Conservation (phyloP, 1,140 invertebrate genomes). For the Heterodera schachtii region DNA sequence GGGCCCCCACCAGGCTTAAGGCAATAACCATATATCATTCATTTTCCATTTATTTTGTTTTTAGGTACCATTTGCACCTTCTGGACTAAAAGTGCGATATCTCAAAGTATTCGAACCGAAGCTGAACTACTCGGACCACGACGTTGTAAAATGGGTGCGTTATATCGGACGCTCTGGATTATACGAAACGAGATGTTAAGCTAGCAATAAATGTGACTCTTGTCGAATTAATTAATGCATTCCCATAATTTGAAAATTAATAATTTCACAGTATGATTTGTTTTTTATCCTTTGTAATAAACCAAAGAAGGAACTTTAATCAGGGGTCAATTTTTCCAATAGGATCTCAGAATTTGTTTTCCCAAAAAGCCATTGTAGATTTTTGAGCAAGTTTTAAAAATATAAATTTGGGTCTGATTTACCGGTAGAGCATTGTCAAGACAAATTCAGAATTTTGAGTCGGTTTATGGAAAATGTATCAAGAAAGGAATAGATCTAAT, state of each 20-base stretch:
- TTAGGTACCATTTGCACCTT: constrained; percentile 86
- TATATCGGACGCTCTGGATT: constrained; percentile 98
- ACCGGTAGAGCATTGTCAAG: too few relatives aligned
- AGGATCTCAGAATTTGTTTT: too few relatives aligned
- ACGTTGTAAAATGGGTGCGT: constrained; percentile 99
- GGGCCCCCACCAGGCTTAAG: too few relatives aligned
- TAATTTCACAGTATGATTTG: neutral
- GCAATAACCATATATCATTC: too few relatives aligned
- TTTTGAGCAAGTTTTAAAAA: too few relatives aligned
- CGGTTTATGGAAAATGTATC: too few relatives aligned
- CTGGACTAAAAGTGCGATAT: constrained; percentile 97
- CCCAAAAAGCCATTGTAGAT: too few relatives aligned
- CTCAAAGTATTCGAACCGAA: constrained; percentile 99
- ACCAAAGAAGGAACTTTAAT: too few relatives aligned
- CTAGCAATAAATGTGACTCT: neutral
- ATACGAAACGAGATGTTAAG: constrained; percentile 94
- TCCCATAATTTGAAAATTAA: constrained; percentile 4
- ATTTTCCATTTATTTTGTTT: constrained; percentile 29
- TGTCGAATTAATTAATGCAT: neutral
- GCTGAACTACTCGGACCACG: constrained; percentile 98
- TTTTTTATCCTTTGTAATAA: neutral
- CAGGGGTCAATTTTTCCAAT: too few relatives aligned
- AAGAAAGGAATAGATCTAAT: too few relatives aligned
- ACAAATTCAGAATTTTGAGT: too few relatives aligned
- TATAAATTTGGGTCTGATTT: too few relatives aligned